Percentiles rank a stretch among this genome's conserved stretches.
Conservation (phyloP, 2,113 vertebrate species). For the Arizona elegans region DNA sequence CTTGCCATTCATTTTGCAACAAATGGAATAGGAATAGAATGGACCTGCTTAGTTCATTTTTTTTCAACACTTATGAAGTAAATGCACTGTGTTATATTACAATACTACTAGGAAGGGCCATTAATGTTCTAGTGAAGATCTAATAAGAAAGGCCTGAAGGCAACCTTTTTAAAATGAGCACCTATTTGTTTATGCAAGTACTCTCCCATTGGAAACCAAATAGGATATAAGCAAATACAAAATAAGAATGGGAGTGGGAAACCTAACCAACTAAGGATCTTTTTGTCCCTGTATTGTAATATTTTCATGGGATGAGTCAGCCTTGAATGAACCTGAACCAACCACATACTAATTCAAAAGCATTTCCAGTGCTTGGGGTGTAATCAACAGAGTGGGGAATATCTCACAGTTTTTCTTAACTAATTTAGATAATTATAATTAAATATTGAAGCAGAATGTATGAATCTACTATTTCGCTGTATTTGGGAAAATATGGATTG, state of each 20-base stretch:
- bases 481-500: background rate
- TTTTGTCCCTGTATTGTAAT: background rate
- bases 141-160: background rate
- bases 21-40: background rate
- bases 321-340: background rate
- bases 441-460: background rate
- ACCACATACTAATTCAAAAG: background rate
- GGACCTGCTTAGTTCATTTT: background rate
- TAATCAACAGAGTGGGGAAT: background rate
- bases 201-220: background rate
- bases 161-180: background rate
- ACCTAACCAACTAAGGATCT: background rate
- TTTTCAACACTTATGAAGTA: background rate
- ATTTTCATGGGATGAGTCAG: background rate
- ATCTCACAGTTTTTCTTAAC: background rate
- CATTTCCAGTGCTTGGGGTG: background rate
- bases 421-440: background rate
- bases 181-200: background rate
- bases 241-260: background rate
- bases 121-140: background rate
- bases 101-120: background rate
- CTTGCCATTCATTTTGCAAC: background rate
- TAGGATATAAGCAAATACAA: background rate
- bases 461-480: background rate
- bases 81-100: background rate